These are phyloP conservation scores for Belgica antarctica DNA, from an alignment of 2,888 invertebrate species.

Conservation along the genomic window DNA sequence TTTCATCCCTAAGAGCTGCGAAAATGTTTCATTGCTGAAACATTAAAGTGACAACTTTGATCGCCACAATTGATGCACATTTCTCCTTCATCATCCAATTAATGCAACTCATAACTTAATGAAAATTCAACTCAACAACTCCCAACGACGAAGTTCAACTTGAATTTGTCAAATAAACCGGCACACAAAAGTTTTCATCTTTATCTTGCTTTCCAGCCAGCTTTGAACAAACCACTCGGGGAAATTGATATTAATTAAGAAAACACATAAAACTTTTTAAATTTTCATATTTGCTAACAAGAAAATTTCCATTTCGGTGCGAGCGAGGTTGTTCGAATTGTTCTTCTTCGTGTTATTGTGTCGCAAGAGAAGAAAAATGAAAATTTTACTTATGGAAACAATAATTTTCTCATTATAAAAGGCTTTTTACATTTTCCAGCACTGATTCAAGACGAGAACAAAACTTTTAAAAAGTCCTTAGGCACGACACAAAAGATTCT, in stretches of 20 bases:
- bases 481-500: conserved; percentile 2
- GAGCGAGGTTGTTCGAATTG: conserved; percentile 17
- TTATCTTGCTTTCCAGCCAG: not conserved
- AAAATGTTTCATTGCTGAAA: no score
- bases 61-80: no score
- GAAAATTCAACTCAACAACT: no score
- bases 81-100: no score
- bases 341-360: conserved; percentile 15
- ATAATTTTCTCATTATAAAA: conserved; percentile 13
- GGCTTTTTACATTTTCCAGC: not conserved
- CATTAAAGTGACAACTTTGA: no score
- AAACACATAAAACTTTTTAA: conserved; percentile 18
- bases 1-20: no score
- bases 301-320: not conserved
- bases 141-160: no score
- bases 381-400: no score
- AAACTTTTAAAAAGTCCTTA: conserved; percentile 15
- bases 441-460: no score
- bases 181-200: not conserved
- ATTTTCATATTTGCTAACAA: conserved; percentile 13
- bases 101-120: no score
- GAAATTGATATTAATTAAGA: conserved; percentile 26
- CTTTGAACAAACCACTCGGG: conserved; percentile 19
- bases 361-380: not conserved
- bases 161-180: not conserved